A percentile compares a stretch with the other conserved stretches of the same genome.
Evolutionary conservation across 2,113 vertebrate genomes (phyloP).

Genomic region (Poeciliopsis occidentalis): DNA sequence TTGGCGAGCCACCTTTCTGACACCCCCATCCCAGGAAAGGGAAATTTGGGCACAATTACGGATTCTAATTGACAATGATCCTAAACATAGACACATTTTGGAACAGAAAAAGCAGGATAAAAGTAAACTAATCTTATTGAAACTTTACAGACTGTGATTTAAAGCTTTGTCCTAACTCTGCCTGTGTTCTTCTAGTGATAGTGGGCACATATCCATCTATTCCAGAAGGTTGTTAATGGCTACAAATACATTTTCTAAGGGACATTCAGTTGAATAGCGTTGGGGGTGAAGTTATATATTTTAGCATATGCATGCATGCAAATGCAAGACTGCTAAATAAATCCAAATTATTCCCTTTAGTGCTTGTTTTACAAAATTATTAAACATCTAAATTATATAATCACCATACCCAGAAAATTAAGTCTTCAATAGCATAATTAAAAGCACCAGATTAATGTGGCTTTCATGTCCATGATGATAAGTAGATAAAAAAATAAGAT

Average conservation of each 20-base stretch:
- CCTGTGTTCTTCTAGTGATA: no score
- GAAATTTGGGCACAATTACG: not conserved
- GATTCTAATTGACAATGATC: not conserved
- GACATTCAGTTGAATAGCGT: no score
- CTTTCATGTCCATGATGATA: not conserved
- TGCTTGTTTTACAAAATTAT: not conserved
- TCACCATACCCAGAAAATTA: not conserved
- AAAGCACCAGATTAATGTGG: not conserved
- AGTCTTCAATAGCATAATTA: not conserved
- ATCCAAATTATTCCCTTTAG: not conserved
- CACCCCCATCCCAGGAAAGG: no score
- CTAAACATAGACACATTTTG: no score
- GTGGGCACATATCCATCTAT: no score
- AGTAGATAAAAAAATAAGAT: not conserved
- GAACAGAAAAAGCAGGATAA: no score
- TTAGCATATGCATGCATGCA: slow-evolving; percentile 6
- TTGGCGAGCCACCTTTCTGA: no score
- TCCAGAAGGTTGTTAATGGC: no score
- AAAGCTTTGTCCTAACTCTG: no score
- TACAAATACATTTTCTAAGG: no score
- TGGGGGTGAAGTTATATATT: not conserved
- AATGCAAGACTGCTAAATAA: slow-evolving; percentile 10
- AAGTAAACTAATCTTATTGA: no score
- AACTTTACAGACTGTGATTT: no score
- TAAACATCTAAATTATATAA: not conserved